A percentile compares a stretch with the other conserved stretches of the same genome.
Conservation (phyloP, 2,797 vertebrate species). For the Myripristis jacobus region DNA sequence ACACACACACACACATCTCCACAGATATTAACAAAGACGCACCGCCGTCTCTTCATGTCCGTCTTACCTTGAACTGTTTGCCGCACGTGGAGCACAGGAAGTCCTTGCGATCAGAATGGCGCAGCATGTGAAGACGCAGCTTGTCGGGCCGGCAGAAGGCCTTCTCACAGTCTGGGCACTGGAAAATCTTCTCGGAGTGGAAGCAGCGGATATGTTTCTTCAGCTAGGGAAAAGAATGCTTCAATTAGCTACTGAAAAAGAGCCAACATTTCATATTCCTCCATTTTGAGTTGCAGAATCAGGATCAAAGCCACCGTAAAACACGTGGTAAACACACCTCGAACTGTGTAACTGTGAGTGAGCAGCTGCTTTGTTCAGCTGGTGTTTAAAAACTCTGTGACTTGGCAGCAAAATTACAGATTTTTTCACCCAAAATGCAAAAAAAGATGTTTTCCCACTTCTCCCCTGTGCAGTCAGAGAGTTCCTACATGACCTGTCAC, state of each 20-base stretch:
- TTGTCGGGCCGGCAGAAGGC: conserved; percentile 98
- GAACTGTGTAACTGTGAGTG: no score
- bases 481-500: no score
- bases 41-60: no score
- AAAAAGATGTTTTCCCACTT: no score
- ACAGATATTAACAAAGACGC: rapidly evolving
- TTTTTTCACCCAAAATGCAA: no score
- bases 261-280: no score
- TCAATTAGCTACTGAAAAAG: no score
- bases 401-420: no score
- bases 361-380: no score
- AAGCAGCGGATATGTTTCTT: conserved; percentile 99
- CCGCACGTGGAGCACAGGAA: conserved; percentile 98
- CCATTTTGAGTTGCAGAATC: no score
- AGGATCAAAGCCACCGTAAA: neutral
- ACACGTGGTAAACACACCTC: neutral
- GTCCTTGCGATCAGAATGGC: conserved; percentile 97
- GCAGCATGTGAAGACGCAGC: conserved; percentile 95
- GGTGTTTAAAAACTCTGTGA: no score
- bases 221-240: conserved; percentile 80
- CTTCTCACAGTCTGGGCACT: conserved; percentile 96
- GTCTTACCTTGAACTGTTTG: conserved; percentile 96
- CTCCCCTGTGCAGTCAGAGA: no score
- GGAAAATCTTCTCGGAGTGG: conserved; percentile 97
- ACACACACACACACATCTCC: neutral